Percentiles rank a stretch among this genome's conserved stretches.
Conservation (phyloP, 2,797 vertebrate genomes). For the Pantherophis vulpinus region DNA sequence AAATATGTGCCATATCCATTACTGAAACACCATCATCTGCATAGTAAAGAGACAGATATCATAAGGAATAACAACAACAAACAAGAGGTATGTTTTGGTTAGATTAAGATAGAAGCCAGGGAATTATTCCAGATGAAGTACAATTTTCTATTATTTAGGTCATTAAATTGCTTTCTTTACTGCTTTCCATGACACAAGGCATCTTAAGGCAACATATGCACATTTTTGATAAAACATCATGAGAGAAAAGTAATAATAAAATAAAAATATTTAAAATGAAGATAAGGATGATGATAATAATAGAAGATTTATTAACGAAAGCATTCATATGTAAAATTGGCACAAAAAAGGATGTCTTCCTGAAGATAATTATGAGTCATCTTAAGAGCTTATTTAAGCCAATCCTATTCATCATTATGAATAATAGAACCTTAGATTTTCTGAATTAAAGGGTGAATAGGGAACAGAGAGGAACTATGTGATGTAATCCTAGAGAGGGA, state of each 20-base stretch:
- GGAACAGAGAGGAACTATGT: not conserved
- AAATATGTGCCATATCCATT: not conserved
- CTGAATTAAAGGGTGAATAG: not conserved
- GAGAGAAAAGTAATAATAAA: not conserved
- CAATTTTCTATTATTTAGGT: not conserved
- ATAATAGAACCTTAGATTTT: not conserved
- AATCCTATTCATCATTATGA: not conserved
- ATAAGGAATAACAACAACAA: not conserved
- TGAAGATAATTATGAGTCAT: not conserved
- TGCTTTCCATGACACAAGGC: not conserved
- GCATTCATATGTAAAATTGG: not conserved
- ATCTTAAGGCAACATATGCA: not conserved
- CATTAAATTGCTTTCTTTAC: not conserved
- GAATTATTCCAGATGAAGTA: not conserved
- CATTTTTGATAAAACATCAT: not conserved
- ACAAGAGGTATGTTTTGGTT: not conserved
- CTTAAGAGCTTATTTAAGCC: not conserved
- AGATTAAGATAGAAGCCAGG: not conserved
- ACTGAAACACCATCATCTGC: not conserved
- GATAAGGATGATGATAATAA: not conserved
- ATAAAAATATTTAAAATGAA: not conserved
- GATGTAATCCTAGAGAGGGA: not conserved
- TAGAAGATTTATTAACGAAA: not conserved
- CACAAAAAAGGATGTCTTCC: not conserved
- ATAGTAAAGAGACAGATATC: not conserved